A percentile compares a stretch with the other conserved stretches of the same genome.
Conservation (phyloP, 2,888 invertebrate genomes). For the Chromoteleia sp. region DNA sequence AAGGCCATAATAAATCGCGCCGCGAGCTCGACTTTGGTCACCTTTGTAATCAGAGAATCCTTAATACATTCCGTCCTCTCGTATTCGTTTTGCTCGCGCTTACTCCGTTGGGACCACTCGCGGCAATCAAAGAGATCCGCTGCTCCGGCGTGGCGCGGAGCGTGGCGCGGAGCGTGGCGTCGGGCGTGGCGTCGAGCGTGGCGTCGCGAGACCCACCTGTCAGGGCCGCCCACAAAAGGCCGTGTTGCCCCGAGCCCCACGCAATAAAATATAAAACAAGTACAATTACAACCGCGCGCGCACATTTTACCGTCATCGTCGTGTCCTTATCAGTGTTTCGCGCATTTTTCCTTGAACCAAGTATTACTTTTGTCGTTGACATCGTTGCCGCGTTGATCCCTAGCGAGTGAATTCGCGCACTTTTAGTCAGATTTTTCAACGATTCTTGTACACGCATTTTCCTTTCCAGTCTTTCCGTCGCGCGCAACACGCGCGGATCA, state of each 20-base stretch:
- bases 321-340: conserved; percentile 14
- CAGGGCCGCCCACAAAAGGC: conserved; percentile 69
- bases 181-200: no score
- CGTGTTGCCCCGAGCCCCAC: conserved; percentile 56
- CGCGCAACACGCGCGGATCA: no score
- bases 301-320: conserved; percentile 33
- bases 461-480: no score
- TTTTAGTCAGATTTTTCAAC: no score
- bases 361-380: no score
- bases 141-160: conserved; percentile 39
- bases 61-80: conserved; percentile 55
- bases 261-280: conserved; percentile 68
- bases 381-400: no score
- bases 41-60: conserved; percentile 69
- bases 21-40: conserved; percentile 62
- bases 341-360: conserved; percentile 1
- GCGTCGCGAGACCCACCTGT: conserved; percentile 66
- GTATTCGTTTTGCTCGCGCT: conserved; percentile 40
- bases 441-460: no score
- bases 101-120: conserved; percentile 45
- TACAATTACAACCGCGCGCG: conserved; percentile 54
- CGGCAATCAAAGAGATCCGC: conserved; percentile 67
- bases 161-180: not conserved
- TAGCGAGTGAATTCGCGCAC: no score
- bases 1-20: conserved; percentile 65